These are phyloP conservation scores for Crotalus helleri DNA, from an alignment of 2,113 vertebrate genomes.

Conservation along the genomic window DNA sequence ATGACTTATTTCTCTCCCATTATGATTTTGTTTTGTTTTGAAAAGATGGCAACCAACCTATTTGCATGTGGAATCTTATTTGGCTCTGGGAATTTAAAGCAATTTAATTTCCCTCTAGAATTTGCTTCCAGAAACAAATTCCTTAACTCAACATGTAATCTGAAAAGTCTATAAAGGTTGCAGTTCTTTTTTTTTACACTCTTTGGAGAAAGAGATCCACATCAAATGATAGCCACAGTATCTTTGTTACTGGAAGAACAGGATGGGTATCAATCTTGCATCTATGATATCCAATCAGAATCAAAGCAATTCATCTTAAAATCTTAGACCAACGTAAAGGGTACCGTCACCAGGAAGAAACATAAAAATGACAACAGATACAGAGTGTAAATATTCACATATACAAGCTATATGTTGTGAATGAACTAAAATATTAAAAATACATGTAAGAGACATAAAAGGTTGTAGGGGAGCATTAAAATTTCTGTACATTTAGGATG, in stretches of 20 bases:
- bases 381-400: background rate
- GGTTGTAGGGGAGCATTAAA: background rate
- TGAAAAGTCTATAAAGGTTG: slow-evolving; percentile 45
- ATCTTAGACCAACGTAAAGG: background rate
- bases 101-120: slow-evolving; percentile 61
- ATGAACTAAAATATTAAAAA: background rate
- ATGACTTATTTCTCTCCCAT: slow-evolving; percentile 1
- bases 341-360: background rate
- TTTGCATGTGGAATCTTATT: slow-evolving; percentile 61
- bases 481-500: background rate
- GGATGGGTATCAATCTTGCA: background rate
- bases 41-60: slow-evolving; percentile 53
- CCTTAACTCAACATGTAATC: slow-evolving; percentile 57
- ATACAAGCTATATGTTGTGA: background rate
- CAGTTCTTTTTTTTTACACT: slow-evolving; percentile 7
- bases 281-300: background rate
- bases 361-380: background rate
- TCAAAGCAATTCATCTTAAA: background rate
- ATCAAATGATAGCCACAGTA: background rate
- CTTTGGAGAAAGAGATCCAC: background rate
- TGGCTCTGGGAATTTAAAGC: slow-evolving; percentile 65
- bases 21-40: slow-evolving; percentile 55
- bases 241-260: background rate
- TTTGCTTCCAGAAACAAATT: slow-evolving; percentile 46
- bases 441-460: background rate